A percentile compares a stretch with the other conserved stretches of the same genome.
phyloP scores from a whole-genome alignment of 2,113 vertebrate genomes.

The Otolemur garnettii region DNA sequence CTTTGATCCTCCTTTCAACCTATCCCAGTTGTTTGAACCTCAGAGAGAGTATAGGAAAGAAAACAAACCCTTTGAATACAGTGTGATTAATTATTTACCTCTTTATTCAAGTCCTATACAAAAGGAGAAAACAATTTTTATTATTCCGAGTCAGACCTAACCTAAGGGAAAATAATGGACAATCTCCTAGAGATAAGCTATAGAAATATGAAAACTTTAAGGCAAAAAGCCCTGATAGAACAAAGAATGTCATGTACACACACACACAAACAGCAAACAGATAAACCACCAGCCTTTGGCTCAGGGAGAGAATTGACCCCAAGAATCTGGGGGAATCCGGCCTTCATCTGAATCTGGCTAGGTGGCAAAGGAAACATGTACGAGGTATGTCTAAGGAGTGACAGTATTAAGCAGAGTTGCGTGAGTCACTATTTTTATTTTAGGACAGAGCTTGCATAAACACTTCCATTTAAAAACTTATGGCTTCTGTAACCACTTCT shows the following conservation, averaged over 20 bases:
- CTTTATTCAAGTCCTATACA: constrained; percentile 16
- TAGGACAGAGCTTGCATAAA: constrained; percentile 57
- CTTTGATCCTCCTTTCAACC: neutral
- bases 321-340: neutral
- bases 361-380: constrained; percentile 16
- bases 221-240: neutral
- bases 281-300: neutral
- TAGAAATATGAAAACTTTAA: neutral
- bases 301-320: neutral
- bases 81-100: constrained; percentile 55
- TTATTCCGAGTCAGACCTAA: constrained; percentile 34
- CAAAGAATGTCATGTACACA: neutral
- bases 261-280: neutral
- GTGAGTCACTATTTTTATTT: constrained; percentile 72
- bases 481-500: constrained; percentile 19
- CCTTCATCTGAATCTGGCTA: neutral
- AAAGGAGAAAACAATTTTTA: constrained; percentile 11
- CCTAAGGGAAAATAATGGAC: neutral
- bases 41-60: neutral
- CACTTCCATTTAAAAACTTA: constrained; percentile 60
- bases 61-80: neutral
- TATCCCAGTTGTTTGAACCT: neutral
- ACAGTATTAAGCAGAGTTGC: constrained; percentile 31
- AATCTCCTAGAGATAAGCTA: neutral
- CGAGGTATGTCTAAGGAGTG: constrained; percentile 21